phyloP scores from a whole-genome alignment of 2,113 vertebrate species.

The Oplegnathus fasciatus region DNA sequence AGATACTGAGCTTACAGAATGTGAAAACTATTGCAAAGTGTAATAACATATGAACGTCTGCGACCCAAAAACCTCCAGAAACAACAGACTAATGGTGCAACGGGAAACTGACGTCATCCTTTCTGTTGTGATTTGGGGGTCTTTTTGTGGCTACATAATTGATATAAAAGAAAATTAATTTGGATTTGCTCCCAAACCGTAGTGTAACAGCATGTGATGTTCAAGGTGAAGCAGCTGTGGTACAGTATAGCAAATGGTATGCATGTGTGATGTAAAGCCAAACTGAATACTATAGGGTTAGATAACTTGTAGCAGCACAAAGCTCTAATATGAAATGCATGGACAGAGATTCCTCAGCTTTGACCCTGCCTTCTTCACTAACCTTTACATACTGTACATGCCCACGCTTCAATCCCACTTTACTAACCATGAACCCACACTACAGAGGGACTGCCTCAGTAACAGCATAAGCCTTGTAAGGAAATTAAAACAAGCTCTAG shows the following conservation, averaged over 20 bases:
- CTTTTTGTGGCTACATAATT: neutral
- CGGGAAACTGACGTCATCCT: slow-evolving; percentile 11
- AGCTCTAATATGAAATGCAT: neutral
- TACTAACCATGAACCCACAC: slow-evolving; percentile 3
- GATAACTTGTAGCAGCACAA: neutral
- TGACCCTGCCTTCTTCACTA: slow-evolving; percentile 6
- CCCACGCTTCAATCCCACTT: slow-evolving; percentile 14
- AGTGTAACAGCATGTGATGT: neutral
- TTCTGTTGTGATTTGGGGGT: neutral
- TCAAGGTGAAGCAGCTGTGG: neutral
- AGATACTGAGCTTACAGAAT: neutral
- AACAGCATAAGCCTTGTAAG: slow-evolving; percentile 41
- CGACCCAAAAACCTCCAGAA: slow-evolving; percentile 1
- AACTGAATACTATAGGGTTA: slow-evolving; percentile 1
- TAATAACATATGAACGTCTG: slow-evolving; percentile 34
- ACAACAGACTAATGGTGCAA: neutral
- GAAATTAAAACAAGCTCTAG: slow-evolving; percentile 37
- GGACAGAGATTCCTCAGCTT: slow-evolving; percentile 25
- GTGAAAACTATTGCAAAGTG: slow-evolving; percentile 42
- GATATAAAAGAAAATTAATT: neutral
- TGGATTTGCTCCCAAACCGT: neutral
- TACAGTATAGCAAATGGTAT: slow-evolving; percentile 8
- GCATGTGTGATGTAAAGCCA: slow-evolving; percentile 22
- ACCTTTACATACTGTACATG: neutral
- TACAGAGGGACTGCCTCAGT: slow-evolving; percentile 29